Evolutionary conservation across 2,797 vertebrate species (phyloP), one percentile per base, ranked within the genome.

Genomic region (Austrolebias charrua): DNA sequence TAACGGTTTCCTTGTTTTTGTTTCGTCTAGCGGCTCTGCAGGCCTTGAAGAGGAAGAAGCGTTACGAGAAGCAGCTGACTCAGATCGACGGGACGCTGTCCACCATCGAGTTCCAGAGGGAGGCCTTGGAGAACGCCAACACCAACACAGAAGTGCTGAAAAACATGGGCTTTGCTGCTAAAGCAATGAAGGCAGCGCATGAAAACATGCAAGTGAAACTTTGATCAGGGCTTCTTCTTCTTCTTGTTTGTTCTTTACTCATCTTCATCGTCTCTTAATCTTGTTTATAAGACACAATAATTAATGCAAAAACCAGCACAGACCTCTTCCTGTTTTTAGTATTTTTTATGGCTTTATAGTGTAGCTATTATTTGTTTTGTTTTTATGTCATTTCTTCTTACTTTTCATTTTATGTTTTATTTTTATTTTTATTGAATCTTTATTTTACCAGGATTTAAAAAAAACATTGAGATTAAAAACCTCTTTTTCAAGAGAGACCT

Each of bases 131-230:
- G 89, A 98, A 98, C 10, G 95, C 97, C 77, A 98, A 97, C 86
- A 98, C 96, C 16, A 99, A 98, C 92, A 98, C 95, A 0, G 97
- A 99, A 84, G 97, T 99, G 71, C 95, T 99, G 43, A 99, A 98
- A 92, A 97, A 96, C 77, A 98, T 99, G 96, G 94, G 96, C 4
- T 94, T 84, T n/a, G 97, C 97, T 0, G 95, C 97, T 40, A 95
- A 96, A 82, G 97, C 96, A 0, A 95, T 98, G 95, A 96, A 98
- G 77, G 90, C 93, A 0, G 96, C 96, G 2, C 97, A 99, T 2
- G 92, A 96, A 71, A 94, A 97, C 92, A 96, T 99, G 97, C 98
- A 87, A 91, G 85, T 4, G 10, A 3, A 33, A 5, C 10, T 11
- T 38, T 11, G 20, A 18, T 1, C 4, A 1, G 6, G 24, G 0